Evolutionary conservation across 2,888 invertebrate species (phyloP).

Genomic region (Oxycera nigricornis): DNA sequence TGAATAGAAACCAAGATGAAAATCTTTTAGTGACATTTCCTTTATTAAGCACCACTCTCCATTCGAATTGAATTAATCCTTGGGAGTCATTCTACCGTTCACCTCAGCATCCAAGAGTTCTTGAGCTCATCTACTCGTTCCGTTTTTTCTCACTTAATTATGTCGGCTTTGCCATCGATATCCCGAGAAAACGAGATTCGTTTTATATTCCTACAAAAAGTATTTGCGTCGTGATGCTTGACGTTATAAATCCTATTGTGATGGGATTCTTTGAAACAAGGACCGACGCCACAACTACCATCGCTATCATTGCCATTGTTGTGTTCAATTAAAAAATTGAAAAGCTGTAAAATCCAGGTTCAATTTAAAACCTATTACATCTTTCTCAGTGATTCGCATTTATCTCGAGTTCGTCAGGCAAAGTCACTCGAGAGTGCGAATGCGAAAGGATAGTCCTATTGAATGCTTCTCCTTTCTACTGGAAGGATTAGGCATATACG

Average conservation of each 20-base stretch:
- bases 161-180: not conserved
- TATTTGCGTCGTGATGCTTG: conserved; percentile 15
- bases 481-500: not conserved
- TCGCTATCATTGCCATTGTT: conserved; percentile 22
- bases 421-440: not conserved
- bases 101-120: too few species aligned
- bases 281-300: not conserved
- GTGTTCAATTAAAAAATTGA: conserved; percentile 38
- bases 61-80: conserved; percentile 23
- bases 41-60: not conserved
- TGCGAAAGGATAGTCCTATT: conserved; percentile 25
- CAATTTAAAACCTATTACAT: conserved; percentile 50
- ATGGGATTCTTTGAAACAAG: too few species aligned
- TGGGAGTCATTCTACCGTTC: too few species aligned
- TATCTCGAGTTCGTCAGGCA: conserved; percentile 27
- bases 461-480: not conserved
- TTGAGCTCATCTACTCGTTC: not conserved
- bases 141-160: conserved; percentile 28
- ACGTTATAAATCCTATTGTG: conserved; percentile 4
- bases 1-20: too few species aligned
- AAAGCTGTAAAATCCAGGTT: conserved; percentile 48
- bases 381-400: conserved; percentile 48
- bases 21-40: conserved; percentile 11
- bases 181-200: not conserved
- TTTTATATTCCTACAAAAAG: not conserved